Base-by-base conservation (phyloP, 2,888 invertebrate genomes). In the Ecdyonurus torrentis region DNA sequence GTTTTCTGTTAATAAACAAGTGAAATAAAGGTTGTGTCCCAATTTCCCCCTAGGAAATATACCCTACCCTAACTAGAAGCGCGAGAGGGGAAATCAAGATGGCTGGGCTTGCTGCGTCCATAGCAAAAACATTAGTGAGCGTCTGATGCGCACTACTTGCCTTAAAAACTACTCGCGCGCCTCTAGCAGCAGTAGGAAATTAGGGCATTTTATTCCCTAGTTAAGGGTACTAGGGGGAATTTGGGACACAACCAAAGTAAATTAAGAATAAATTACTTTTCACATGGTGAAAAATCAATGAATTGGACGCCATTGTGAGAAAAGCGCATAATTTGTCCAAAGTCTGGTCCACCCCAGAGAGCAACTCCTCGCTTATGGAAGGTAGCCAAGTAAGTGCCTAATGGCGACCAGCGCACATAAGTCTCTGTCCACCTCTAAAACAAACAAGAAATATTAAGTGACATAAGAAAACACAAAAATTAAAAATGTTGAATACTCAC, bases 261-360 rank as follows among this genome's bases (percentile, higher is more conserved):
- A n/a, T 22, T 1, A 58, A n/a, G n/a, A 15, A 15, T 20, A 59
- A 70, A 73, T 70, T 72, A 83, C 79, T 92, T 92, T 78, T 99
- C 99, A 75, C 92, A 91, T 0, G 99, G 98, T 10, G 98, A 99
- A 76, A 96, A 99, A 70, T 97, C 96, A 65, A 98, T 92, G 70
- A 92, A 92, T 70, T 95, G 90, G 0, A 97, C 98, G 67, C 89
- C 88, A 0, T 85, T 80, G 71, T 95, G 97, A 64, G 84, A 85
- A 75, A 97, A 98, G 72, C 90, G 88, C 73, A 90, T 91, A 71
- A 95, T 90, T 75, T 95, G 93, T 0, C 84, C 82, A 77, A 94
- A 98, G 70, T 86, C 86, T 23, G 92, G 91, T 0, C 98, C 98
- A 20, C 95, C 98, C 99, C 99, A 99, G 59, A 99, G 79, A 0